Conservation (phyloP, 2,113 vertebrate species). For the Nicator chloris region DNA sequence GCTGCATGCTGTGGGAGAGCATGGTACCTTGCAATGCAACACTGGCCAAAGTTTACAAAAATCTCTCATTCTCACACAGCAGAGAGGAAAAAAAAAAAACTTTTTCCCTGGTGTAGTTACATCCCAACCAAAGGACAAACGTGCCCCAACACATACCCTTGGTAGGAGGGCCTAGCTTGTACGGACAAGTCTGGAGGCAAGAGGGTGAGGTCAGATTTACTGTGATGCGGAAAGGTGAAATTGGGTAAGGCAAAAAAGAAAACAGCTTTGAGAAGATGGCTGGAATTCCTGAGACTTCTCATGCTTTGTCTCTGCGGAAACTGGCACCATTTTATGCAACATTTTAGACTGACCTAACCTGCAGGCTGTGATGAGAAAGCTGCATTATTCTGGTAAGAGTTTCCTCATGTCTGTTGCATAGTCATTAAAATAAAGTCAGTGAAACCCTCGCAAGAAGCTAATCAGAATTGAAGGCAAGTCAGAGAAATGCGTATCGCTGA, state of each 20-base stretch:
- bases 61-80: background rate
- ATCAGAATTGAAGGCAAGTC: background rate
- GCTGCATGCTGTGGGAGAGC: background rate
- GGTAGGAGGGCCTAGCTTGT: background rate
- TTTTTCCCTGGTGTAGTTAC: background rate
- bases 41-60: background rate
- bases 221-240: background rate
- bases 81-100: background rate
- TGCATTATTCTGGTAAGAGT: background rate
- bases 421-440: background rate
- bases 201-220: conserved; percentile 12
- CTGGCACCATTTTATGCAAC: background rate
- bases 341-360: background rate
- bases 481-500: background rate
- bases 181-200: background rate
- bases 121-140: background rate
- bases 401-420: background rate
- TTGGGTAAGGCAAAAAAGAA: background rate
- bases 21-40: background rate
- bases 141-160: background rate
- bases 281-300: background rate
- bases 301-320: background rate
- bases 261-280: background rate
- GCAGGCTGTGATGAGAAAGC: background rate
- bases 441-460: background rate